phyloP scores from a whole-genome alignment of 37 sponge, comb jelly and placozoan genomes.

The Halisarca cf. caerulea region DNA sequence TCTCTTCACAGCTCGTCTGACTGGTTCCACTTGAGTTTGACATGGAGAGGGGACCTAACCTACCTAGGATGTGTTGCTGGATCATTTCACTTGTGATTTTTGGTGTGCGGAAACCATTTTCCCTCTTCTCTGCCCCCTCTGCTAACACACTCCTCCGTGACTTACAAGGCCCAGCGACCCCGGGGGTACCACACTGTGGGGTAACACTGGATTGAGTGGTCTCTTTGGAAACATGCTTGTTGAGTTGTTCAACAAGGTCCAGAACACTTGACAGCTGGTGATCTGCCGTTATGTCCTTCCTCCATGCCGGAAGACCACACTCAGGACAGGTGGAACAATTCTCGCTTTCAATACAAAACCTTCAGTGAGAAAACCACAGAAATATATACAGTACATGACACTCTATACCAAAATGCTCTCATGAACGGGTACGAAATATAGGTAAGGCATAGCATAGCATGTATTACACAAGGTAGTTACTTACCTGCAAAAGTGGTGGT shows the following conservation, averaged over 20 bases:
- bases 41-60: neutral
- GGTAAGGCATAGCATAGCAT: no score
- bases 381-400: no score
- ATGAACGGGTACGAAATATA: no score
- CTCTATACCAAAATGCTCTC: neutral
- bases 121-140: neutral
- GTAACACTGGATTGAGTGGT: neutral
- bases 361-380: no score
- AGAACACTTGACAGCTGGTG: conserved; percentile 33
- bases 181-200: no score
- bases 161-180: no score
- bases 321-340: conserved; percentile 25
- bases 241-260: neutral
- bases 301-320: conserved; percentile 55
- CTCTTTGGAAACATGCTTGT: neutral
- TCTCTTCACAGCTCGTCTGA: no score
- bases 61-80: neutral
- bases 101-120: neutral
- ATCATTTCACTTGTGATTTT: neutral
- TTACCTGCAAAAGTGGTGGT: conserved; percentile 60
- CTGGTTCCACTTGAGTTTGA: no score
- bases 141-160: neutral
- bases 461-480: no score
- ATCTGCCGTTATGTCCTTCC: conserved; percentile 39
- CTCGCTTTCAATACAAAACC: no score